phyloP scores from a whole-genome alignment of 2,113 vertebrate species.

The Mirounga angustirostris region DNA sequence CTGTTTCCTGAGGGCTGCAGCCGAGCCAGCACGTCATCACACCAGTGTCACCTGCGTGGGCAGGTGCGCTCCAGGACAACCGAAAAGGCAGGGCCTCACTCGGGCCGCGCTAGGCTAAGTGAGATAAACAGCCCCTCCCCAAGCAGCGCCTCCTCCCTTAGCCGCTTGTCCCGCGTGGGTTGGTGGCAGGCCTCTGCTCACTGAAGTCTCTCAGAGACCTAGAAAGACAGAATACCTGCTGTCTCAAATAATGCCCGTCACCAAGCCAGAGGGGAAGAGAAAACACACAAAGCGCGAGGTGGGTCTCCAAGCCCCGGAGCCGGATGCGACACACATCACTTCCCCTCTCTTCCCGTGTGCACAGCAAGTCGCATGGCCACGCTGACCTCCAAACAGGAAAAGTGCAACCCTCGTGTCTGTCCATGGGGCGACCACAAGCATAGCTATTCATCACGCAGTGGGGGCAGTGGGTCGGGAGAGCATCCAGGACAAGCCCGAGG shows the following conservation, averaged over 20 bases:
- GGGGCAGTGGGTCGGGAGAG: fast-evolving
- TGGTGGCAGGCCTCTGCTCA: not conserved
- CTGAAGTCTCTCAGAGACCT: not conserved
- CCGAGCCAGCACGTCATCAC: not conserved
- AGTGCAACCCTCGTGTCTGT: fast-evolving
- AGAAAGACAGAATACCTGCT: not conserved
- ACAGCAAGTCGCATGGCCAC: not conserved
- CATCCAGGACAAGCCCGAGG: not conserved
- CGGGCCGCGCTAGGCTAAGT: fast-evolving
- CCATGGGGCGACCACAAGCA: fast-evolving
- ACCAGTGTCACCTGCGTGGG: fast-evolving
- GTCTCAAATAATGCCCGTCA: not conserved
- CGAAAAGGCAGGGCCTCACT: too few relatives aligned
- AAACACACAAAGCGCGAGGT: fast-evolving
- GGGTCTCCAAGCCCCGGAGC: not conserved
- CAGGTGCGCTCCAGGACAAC: fast-evolving
- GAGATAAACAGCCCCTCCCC: not conserved
- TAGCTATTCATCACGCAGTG: fast-evolving
- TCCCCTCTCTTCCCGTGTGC: not conserved
- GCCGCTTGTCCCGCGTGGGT: not conserved
- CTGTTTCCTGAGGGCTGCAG: not conserved
- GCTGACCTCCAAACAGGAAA: not conserved
- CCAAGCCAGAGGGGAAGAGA: too few relatives aligned
- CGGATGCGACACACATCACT: not conserved
- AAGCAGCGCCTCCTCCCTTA: not conserved